Evolutionary conservation across 2,797 vertebrate species (phyloP).

Genomic region (Thaleichthys pacificus): DNA sequence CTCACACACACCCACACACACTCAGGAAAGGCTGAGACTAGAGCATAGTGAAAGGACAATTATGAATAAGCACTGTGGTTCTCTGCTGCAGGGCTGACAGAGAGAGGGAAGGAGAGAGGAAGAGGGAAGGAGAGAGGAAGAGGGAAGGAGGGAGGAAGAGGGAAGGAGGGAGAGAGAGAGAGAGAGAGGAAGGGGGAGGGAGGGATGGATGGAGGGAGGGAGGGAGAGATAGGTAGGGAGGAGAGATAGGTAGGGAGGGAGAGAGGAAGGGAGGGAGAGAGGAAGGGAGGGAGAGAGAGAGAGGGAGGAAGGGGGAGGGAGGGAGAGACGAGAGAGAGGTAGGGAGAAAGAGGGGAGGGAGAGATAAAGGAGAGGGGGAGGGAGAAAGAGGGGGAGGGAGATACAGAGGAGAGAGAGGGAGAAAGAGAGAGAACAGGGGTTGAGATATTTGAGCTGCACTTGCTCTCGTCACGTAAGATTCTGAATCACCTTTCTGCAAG

Average conservation of each 20-base stretch:
- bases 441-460: not conserved
- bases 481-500: not conserved
- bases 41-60: slow-evolving; percentile 55
- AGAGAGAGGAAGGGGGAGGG: slow-evolving; percentile 25
- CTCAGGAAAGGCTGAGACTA: slow-evolving; percentile 34
- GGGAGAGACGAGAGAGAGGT: not conserved
- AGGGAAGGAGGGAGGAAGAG: slow-evolving; percentile 14
- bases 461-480: not conserved
- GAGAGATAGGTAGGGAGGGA: no score
- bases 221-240: not conserved
- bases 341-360: slow-evolving; percentile 25
- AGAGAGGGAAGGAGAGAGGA: slow-evolving; percentile 25
- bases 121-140: slow-evolving; percentile 28
- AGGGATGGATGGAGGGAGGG: not conserved
- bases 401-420: not conserved
- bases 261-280: slow-evolving; percentile 35
- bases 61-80: slow-evolving; percentile 70
- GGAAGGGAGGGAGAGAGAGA: slow-evolving; percentile 5
- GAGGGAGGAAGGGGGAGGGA: slow-evolving; percentile 15
- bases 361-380: not conserved
- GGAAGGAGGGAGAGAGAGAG: not conserved
- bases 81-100: slow-evolving; percentile 46
- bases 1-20: not conserved
- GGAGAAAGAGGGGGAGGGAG: not conserved
- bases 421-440: slow-evolving; percentile 1